Evolutionary conservation across 2,113 vertebrate genomes (phyloP).

Genomic region (Xiphias gladius): DNA sequence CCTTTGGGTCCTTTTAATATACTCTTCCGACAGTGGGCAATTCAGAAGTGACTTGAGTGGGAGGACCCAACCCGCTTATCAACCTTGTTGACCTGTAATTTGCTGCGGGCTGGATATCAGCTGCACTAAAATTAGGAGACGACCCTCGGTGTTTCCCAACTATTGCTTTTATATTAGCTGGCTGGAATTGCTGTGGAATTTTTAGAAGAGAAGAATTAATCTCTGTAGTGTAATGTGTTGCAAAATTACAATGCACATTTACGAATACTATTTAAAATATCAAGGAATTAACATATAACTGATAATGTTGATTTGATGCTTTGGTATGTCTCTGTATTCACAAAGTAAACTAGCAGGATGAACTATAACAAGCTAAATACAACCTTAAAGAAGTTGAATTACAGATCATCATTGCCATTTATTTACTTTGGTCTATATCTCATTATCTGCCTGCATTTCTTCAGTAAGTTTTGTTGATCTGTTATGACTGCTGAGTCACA

Average conservation of each 20-base stretch:
- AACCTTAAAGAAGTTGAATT: not conserved
- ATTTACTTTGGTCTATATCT: constrained; percentile 38
- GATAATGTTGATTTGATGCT: not conserved
- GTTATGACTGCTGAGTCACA: constrained; percentile 34
- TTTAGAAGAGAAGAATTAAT: not conserved
- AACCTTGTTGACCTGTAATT: constrained; percentile 80
- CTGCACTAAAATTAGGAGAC: constrained; percentile 61
- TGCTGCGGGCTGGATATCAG: constrained; percentile 69
- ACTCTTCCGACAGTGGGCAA: constrained; percentile 73
- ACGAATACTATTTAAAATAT: not conserved
- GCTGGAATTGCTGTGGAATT: not conserved
- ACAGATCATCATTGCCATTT: not conserved
- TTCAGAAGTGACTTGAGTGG: constrained; percentile 72
- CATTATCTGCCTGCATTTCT: constrained; percentile 43
- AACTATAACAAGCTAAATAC: not conserved
- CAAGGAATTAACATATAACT: not conserved
- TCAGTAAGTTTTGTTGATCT: constrained; percentile 34
- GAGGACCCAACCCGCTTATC: constrained; percentile 77
- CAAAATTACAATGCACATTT: not conserved
- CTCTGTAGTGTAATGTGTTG: not conserved
- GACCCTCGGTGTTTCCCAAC: constrained; percentile 42
- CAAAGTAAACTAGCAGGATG: not conserved
- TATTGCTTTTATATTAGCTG: constrained; percentile 21
- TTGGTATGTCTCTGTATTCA: not conserved
- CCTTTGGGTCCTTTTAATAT: constrained; percentile 83